Evolutionary conservation across 2,888 invertebrate species (phyloP), one percentile per base, ranked within the genome.

Genomic region (Cheilosia vernalis): DNA sequence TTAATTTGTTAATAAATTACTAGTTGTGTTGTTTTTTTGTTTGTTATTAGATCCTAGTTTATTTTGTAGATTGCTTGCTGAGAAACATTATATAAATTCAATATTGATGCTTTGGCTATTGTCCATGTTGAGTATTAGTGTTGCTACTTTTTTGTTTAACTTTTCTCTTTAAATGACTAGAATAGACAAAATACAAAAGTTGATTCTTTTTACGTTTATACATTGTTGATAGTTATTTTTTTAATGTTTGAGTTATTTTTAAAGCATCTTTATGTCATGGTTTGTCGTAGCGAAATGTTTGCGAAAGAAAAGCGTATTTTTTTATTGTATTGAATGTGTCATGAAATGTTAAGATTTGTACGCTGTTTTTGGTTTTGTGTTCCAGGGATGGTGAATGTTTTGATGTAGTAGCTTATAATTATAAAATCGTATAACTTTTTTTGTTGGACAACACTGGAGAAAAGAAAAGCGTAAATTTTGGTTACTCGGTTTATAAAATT

Each of bases 91-190:
- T 63, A 61, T 64, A 51, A 70, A 60, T 66, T 66, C 51, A 70
- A 60, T 80, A 76, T 85, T 70, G 85, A 85, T 76, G 76, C 85
- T 85, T 85, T 85, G 85, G 85, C 85, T 85, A 85, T 85, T 85
- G 81, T 76, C 70, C 66, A 67, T 81, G 85, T 61, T 85, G 81
- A 85, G 85, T 85, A 85, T 85, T 85, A 70, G 74, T 69, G 66
- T 74, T 69, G 40, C 17, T 70, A 10, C 63, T 78, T 27, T 51
- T 42, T 77, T 61, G 66, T 61, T 67, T 44, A 53, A 66, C n/a
- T 74, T 58, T 79, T 84, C 53, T 66, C 40, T 67, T 74, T 69
- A 60, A 70, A 70, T 84, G 84, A 84, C 84, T 84, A 84, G 84
- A 84, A 84, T 84, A 80, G 84, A 84, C 84, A 84, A 84, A 84